phyloP scores from a whole-genome alignment of 2,888 invertebrate species.

The Cataglyphis altisquamis region DNA sequence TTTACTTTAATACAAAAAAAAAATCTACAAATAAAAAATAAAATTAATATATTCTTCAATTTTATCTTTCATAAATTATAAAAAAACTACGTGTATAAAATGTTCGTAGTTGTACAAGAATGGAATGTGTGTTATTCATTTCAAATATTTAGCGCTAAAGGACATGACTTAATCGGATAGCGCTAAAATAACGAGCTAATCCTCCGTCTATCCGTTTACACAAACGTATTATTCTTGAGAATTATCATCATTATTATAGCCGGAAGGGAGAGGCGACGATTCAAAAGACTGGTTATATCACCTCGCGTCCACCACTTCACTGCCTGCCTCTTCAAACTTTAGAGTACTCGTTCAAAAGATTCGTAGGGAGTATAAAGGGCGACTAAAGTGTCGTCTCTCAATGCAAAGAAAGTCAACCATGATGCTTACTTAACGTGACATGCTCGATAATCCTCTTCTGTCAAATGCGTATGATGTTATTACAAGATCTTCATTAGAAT shows the following conservation, averaged over 20 bases:
- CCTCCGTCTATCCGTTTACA: not conserved
- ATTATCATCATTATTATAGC: conserved; percentile 43
- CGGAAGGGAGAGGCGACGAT: conserved; percentile 44
- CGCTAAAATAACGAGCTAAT: conserved; percentile 12
- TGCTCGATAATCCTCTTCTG: not conserved
- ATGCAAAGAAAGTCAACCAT: not conserved
- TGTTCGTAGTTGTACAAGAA: not conserved
- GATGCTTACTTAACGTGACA: conserved; percentile 9
- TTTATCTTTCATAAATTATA: not conserved
- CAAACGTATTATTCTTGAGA: conserved; percentile 37
- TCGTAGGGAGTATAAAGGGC: conserved; percentile 57
- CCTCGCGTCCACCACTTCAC: conserved; percentile 42
- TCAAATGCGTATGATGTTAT: not conserved
- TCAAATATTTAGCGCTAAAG: not conserved
- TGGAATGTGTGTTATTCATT: not conserved
- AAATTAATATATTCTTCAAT: conserved; percentile 1
- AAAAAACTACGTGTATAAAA: too few relatives aligned
- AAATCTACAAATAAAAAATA: not conserved
- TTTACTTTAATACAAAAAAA: not conserved
- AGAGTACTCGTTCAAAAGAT: conserved; percentile 58
- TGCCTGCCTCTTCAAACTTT: conserved; percentile 40
- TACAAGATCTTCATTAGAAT: not conserved
- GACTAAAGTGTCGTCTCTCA: conserved; percentile 29
- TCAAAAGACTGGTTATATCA: conserved; percentile 47
- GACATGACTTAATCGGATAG: not conserved